A percentile compares a stretch with the other conserved stretches of the same genome.
phyloP scores from a whole-genome alignment of 2,797 vertebrate genomes.

The Enteromius viviparus region DNA sequence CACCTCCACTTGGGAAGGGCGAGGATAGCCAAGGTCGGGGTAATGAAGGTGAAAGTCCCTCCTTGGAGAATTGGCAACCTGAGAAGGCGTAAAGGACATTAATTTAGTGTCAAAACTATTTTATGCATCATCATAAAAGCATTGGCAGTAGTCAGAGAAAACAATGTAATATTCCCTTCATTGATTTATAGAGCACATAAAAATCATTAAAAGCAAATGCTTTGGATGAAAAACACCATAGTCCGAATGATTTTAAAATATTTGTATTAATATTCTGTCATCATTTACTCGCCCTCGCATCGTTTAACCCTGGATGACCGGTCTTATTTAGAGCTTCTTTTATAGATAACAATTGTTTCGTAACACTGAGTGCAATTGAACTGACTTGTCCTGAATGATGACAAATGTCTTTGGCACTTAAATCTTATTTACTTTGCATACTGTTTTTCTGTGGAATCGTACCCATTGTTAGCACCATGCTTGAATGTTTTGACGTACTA shows the following conservation, averaged over 20 bases:
- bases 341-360: neutral
- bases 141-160: neutral
- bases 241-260: neutral
- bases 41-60: conserved; percentile 82
- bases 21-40: conserved; percentile 81
- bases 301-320: neutral
- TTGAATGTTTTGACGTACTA: neutral
- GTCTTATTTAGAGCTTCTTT: neutral
- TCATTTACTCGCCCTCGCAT: neutral
- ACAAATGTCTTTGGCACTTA: neutral
- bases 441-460: neutral
- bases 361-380: neutral
- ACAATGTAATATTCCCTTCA: neutral
- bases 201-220: neutral
- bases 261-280: neutral
- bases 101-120: neutral
- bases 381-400: neutral
- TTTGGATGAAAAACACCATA: neutral
- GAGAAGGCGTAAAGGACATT: conserved; percentile 21
- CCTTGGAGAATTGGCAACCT: conserved; percentile 84
- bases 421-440: neutral
- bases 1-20: conserved; percentile 82
- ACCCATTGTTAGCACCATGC: neutral
- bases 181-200: neutral
- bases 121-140: conserved; percentile 15